phyloP scores from a whole-genome alignment of 2,888 invertebrate species.

The Limnephilus marmoratus region DNA sequence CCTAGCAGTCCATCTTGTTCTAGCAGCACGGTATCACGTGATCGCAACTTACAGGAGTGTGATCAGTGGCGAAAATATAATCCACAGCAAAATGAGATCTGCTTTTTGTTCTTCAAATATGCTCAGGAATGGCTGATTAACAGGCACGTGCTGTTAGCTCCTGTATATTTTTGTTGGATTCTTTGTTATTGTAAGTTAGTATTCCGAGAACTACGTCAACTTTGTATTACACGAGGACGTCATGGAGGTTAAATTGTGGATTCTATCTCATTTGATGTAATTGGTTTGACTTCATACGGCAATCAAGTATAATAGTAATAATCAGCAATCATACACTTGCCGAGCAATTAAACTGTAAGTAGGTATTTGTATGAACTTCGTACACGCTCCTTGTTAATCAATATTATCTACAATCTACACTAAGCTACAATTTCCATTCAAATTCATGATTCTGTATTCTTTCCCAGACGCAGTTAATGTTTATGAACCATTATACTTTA shows the following conservation, averaged over 20 bases:
- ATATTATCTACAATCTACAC: neutral
- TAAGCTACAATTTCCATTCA: neutral
- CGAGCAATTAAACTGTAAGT: neutral
- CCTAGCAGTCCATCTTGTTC: too few species aligned
- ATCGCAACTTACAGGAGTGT: too few species aligned
- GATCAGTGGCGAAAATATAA: too few species aligned
- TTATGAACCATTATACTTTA: neutral
- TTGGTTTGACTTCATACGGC: neutral
- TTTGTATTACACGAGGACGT: neutral
- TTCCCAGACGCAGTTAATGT: neutral
- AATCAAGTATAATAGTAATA: too few species aligned
- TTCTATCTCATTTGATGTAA: neutral
- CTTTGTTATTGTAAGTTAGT: neutral
- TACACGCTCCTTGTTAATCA: neutral
- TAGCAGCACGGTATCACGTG: too few species aligned
- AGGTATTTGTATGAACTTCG: neutral
- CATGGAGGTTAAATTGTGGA: neutral
- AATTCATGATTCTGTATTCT: neutral
- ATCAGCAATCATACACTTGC: neutral
- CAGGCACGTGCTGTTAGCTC: too few species aligned
- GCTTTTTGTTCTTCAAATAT: too few species aligned
- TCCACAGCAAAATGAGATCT: too few species aligned
- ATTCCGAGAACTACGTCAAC: neutral
- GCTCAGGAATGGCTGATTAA: too few species aligned
- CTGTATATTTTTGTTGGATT: neutral